phyloP scores from a whole-genome alignment of 2,113 vertebrate genomes.

The Xiphophorus couchianus region DNA sequence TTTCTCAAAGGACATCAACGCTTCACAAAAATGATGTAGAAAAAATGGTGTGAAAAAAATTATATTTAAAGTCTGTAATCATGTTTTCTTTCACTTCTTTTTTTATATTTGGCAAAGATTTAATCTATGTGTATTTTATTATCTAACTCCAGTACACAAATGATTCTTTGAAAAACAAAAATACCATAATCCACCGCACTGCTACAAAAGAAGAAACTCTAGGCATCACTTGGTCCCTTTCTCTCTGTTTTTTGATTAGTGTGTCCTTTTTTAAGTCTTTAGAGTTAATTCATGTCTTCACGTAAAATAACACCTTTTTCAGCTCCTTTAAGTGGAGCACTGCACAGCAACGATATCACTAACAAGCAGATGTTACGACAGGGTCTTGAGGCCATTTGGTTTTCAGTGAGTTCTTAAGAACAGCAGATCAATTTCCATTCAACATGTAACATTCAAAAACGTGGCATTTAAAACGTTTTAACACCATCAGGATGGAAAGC shows the following conservation, averaged over 20 bases:
- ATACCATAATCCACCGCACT: conserved; percentile 6
- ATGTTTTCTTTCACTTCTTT: background rate
- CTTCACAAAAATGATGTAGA: background rate
- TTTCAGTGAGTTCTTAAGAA: conserved; percentile 36
- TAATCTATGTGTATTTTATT: background rate
- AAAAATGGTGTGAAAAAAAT: too few species aligned
- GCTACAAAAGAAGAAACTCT: conserved; percentile 8
- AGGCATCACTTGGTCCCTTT: background rate
- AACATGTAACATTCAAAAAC: conserved; percentile 41
- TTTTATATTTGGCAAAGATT: background rate
- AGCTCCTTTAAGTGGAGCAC: conserved; percentile 4
- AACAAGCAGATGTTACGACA: conserved; percentile 45
- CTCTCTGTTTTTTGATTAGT: background rate
- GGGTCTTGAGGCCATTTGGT: conserved; percentile 40
- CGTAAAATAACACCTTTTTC: conserved; percentile 38
- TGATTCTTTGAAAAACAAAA: conserved; percentile 6
- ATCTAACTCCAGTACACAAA: background rate
- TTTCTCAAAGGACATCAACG: conserved; percentile 22
- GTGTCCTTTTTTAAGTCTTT: conserved; percentile 18
- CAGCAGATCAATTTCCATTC: conserved; percentile 25
- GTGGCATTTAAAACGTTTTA: conserved; percentile 2
- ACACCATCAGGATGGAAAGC: conserved; percentile 31
- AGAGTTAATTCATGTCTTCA: conserved; percentile 26
- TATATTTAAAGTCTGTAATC: conserved; percentile 19
- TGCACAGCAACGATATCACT: conserved; percentile 38